Evolutionary conservation across 2,797 vertebrate genomes (phyloP), one percentile per base, ranked within the genome.

Genomic region (Austrolebias charrua): DNA sequence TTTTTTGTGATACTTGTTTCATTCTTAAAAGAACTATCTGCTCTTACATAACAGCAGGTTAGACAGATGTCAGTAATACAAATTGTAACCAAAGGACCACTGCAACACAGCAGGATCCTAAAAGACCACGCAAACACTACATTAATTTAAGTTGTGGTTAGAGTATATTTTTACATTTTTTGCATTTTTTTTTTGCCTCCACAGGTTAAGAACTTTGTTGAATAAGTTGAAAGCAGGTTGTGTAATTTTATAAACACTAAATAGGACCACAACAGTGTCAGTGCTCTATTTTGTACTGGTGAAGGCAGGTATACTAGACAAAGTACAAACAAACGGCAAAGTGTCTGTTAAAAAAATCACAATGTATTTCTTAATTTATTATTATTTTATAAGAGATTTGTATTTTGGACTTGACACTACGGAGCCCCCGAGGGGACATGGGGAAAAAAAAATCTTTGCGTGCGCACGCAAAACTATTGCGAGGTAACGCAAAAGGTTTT

Each of bases 1-100:
- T 51, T 5, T 60, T 42, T 10, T 19, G 24, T 18, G 66, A 60
- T 18, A 47, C 57, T 44, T 72, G 70, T 75, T 47, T 42, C 43
- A 53, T 74, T 33, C 44, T 35, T 29, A 38, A 20, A 52, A 68
- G 51, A 24, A 63, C 33, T 18, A 28, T 48, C 24, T 18, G 7
- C 6, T 29, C 20, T 48, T 40, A 18, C 40, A 24, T 45, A 71
- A 29, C 12, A 64, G 38, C 6, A 63, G 6, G 16, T 2, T 6
- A 29, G 33, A 19, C 51, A 38, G 42, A 50, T 24, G 47, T n/a
- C 18, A 55, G 20, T 7, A 11, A 19, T 49, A 14, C 10, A 3
- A 28, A 33, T 20, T 24, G 54, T 18, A 62, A 29, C 5, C 45
- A 49, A 16, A 35, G 14, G 35, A 42, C 33, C 33, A 7, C 9